Percentiles rank a stretch among this genome's conserved stretches.
phyloP scores from a whole-genome alignment of 2,888 invertebrate species.

The Apodemia zela region DNA sequence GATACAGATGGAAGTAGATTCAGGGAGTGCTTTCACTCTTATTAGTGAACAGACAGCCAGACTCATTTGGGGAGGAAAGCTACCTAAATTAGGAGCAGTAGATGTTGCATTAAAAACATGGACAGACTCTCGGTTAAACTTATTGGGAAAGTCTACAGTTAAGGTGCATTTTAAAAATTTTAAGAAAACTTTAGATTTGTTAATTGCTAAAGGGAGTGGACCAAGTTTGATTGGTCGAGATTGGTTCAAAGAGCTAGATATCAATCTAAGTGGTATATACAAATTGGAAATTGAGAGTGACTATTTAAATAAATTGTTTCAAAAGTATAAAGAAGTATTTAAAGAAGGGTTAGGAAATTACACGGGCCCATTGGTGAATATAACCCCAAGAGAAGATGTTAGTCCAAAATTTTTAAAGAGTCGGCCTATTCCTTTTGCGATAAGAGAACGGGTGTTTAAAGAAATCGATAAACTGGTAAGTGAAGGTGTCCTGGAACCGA shows the following conservation, averaged over 20 bases:
- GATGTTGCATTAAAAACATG: background rate
- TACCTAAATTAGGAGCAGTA: background rate
- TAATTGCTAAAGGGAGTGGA: background rate
- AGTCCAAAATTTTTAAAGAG: background rate
- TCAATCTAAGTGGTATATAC: background rate
- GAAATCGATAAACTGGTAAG: background rate
- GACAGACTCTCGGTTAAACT: too few relatives aligned
- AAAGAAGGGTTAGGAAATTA: background rate
- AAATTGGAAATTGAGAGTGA: background rate
- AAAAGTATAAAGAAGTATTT: background rate
- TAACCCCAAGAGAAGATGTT: background rate
- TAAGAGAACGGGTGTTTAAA: background rate
- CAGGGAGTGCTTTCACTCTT: background rate
- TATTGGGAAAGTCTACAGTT: too few relatives aligned
- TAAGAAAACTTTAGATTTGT: background rate
- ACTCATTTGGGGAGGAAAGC: background rate
- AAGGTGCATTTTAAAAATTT: too few relatives aligned
- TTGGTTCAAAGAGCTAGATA: background rate
- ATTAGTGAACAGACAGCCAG: background rate
- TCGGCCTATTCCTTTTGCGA: background rate
- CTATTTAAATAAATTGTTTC: background rate
- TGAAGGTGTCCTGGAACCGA: background rate
- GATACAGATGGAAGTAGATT: constrained; percentile 2
- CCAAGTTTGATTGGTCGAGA: background rate
- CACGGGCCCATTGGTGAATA: background rate